phyloP scores from a whole-genome alignment of 2,797 vertebrate genomes.

The Choloepus didactylus region DNA sequence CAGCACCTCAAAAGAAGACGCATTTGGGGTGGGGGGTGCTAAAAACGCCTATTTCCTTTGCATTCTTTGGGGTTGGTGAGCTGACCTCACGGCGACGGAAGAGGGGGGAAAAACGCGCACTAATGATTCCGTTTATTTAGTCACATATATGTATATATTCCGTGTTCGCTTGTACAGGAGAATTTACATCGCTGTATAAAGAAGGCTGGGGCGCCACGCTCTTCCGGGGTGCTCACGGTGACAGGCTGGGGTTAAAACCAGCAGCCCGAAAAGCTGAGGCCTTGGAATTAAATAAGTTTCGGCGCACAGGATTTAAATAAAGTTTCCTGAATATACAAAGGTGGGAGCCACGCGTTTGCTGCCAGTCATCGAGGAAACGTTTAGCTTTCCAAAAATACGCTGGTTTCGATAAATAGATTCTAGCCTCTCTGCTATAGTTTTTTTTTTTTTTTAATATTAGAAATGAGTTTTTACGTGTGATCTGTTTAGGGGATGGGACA shows the following conservation, averaged over 20 bases:
- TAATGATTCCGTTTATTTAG: slow-evolving; percentile 89
- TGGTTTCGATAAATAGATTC: slow-evolving; percentile 86
- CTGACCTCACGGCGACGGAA: slow-evolving; percentile 52
- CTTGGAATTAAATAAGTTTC: slow-evolving; percentile 86
- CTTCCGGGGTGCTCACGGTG: slow-evolving; percentile 71
- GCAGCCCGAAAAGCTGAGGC: slow-evolving; percentile 74
- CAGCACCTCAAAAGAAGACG: neutral
- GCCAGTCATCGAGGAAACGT: slow-evolving; percentile 81
- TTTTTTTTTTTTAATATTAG: slow-evolving; percentile 79
- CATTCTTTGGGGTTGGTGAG: slow-evolving; percentile 14
- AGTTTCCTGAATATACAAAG: slow-evolving; percentile 88
- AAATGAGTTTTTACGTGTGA: slow-evolving; percentile 81
- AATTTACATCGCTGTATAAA: slow-evolving; percentile 90
- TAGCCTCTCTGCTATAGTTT: slow-evolving; percentile 83
- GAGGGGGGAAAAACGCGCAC: slow-evolving; percentile 85
- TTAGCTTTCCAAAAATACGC: slow-evolving; percentile 85
- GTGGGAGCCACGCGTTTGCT: slow-evolving; percentile 79
- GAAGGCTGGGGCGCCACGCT: slow-evolving; percentile 81
- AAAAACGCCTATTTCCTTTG: neutral
- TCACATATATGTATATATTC: slow-evolving; percentile 87
- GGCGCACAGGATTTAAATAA: slow-evolving; percentile 85
- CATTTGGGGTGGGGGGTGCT: neutral
- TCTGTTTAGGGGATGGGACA: slow-evolving; percentile 68
- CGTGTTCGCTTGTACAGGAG: slow-evolving; percentile 90
- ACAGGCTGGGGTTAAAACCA: slow-evolving; percentile 65